Evolutionary conservation across 1,140 invertebrate genomes (phyloP).

Genomic region (Odontomachus brunneus): DNA sequence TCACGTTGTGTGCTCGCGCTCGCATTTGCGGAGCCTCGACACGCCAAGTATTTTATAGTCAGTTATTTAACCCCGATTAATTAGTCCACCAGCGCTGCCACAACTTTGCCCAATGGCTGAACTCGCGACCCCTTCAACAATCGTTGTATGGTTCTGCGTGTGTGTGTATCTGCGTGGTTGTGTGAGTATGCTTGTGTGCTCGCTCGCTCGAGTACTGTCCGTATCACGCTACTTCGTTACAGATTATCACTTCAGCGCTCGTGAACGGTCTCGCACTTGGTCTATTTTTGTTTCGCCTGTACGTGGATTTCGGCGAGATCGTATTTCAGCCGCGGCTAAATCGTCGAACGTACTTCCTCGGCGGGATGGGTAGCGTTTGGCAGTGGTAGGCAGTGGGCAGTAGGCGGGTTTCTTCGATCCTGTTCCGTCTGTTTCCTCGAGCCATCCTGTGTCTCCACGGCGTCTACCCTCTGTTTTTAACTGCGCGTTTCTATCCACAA

Average conservation of each 20-base stretch:
- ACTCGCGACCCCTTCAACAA: constrained; percentile 1
- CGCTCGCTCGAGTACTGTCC: constrained; percentile 18
- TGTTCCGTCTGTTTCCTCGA: not conserved
- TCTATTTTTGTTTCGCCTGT: constrained; percentile 42
- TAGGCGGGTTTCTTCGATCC: not conserved
- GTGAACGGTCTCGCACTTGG: constrained; percentile 24
- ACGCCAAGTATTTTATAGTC: constrained; percentile 73
- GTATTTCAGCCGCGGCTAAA: constrained; percentile 49
- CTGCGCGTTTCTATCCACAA: not conserved
- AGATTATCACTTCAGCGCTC: constrained; percentile 40
- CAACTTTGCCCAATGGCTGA: constrained; percentile 15
- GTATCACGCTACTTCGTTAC: constrained; percentile 60
- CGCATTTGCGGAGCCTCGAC: constrained; percentile 49
- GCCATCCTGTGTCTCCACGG: not conserved
- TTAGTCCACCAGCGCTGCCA: constrained; percentile 52
- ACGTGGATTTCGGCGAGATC: constrained; percentile 31
- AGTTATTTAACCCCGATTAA: constrained; percentile 75
- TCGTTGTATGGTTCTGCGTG: not conserved
- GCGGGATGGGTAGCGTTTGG: not conserved
- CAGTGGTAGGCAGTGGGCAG: not conserved
- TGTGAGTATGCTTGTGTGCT: no score
- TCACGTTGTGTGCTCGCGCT: constrained; percentile 12
- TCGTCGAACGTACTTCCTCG: constrained; percentile 27
- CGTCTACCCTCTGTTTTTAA: not conserved
- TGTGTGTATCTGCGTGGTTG: no score